Percentiles rank a stretch among this genome's conserved stretches.
Conservation (phyloP, 2,113 vertebrate genomes). For the Sinosuthora webbiana region DNA sequence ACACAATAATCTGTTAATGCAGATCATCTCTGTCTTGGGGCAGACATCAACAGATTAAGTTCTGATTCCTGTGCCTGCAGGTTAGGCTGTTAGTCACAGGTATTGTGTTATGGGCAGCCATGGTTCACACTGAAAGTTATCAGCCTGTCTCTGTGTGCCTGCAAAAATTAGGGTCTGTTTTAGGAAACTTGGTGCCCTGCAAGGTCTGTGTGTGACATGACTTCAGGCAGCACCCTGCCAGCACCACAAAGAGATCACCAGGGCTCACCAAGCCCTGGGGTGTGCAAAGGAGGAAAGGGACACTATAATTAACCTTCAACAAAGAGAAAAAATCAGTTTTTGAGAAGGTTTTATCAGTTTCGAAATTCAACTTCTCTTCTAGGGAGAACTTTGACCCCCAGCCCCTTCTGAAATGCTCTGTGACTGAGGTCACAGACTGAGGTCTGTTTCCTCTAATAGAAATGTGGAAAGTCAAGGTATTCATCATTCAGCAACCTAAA, state of each 20-base stretch:
- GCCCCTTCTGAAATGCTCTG: neutral
- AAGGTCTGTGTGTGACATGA: fast-evolving
- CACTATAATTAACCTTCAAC: neutral
- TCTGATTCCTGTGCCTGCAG: neutral
- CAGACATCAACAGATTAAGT: neutral
- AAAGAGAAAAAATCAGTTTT: neutral
- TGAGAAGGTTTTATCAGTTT: neutral
- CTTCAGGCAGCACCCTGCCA: neutral
- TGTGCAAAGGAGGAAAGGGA: neutral
- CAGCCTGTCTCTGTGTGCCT: neutral
- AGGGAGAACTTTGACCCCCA: neutral
- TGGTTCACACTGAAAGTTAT: neutral
- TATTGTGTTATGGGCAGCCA: neutral
- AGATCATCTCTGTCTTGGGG: neutral
- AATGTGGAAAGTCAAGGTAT: neutral
- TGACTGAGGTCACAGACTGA: neutral
- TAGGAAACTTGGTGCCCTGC: neutral
- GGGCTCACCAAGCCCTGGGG: neutral
- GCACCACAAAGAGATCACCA: fast-evolving
- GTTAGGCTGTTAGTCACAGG: neutral
- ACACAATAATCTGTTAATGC: neutral
- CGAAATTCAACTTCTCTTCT: neutral
- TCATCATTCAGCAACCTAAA: neutral
- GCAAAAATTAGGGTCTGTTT: neutral
- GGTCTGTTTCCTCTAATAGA: no score